phyloP scores from a whole-genome alignment of 2,888 invertebrate genomes.

The Cosmia pyralina region DNA sequence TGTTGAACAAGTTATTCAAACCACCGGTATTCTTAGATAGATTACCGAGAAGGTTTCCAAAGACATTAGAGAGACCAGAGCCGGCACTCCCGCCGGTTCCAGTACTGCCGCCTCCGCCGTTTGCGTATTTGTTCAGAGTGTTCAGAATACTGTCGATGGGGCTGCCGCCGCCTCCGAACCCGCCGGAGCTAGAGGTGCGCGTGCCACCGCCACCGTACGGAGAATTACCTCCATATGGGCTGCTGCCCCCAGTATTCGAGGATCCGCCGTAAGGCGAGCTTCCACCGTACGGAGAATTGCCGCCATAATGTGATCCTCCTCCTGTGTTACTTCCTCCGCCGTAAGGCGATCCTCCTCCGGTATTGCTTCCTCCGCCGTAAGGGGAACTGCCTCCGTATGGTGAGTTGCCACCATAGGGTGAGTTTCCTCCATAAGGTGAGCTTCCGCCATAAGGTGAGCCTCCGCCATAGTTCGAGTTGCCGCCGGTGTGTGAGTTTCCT shows the following conservation, averaged over 20 bases:
- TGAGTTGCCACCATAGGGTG: constrained; percentile 65
- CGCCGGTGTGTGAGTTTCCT: constrained; percentile 60
- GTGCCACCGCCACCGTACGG: constrained; percentile 67
- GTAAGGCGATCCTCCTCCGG: constrained; percentile 52
- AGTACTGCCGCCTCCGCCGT: constrained; percentile 55
- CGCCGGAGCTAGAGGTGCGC: constrained; percentile 62
- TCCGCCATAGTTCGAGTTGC: constrained; percentile 68
- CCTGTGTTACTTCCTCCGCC: constrained; percentile 57
- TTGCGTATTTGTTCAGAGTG: constrained; percentile 77
- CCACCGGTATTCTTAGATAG: constrained; percentile 80
- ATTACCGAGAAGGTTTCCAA: constrained; percentile 82
- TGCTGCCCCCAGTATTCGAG: constrained; percentile 56
- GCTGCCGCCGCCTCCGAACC: constrained; percentile 69
- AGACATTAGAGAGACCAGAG: constrained; percentile 69
- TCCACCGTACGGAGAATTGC: constrained; percentile 66
- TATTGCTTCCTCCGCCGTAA: constrained; percentile 61
- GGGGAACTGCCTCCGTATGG: constrained; percentile 56
- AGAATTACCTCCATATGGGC: constrained; percentile 65
- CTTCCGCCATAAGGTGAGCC: constrained; percentile 62
- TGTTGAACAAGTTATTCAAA: constrained; percentile 80
- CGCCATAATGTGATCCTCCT: constrained; percentile 60
- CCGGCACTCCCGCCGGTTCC: constrained; percentile 36
- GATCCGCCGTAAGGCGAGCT: constrained; percentile 66
- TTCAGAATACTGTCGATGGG: constrained; percentile 77
- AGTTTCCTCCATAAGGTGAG: constrained; percentile 42